phyloP scores from a whole-genome alignment of 2,113 vertebrate genomes.

The Cynocephalus volans region DNA sequence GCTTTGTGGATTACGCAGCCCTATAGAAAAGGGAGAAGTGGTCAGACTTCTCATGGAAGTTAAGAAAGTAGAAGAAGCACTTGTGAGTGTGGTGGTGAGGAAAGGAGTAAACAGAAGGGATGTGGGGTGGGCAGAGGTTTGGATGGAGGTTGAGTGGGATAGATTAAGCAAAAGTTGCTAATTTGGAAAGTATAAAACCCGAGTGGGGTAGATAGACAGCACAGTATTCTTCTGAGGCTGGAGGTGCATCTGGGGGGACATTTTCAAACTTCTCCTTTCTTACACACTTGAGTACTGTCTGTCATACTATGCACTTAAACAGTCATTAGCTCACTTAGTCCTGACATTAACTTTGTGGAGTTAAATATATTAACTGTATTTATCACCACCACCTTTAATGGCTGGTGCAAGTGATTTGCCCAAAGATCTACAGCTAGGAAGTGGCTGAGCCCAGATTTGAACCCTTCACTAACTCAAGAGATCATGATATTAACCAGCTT shows the following conservation, averaged over 20 bases:
- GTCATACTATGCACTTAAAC: not conserved
- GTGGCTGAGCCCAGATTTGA: not conserved
- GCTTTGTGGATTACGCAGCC: not conserved
- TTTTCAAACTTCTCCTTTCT: not conserved
- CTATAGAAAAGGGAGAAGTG: not conserved
- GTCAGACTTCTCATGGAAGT: not conserved
- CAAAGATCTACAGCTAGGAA: not conserved
- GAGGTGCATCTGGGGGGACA: not conserved
- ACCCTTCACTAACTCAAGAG: not conserved
- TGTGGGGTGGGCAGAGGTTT: not conserved
- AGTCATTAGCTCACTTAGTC: not conserved
- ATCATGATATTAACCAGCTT: not conserved
- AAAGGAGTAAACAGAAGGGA: not conserved
- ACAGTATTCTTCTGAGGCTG: not conserved
- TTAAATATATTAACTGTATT: not conserved
- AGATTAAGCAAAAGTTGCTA: not conserved
- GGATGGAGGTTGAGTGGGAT: too few species aligned
- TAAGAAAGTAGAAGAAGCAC: constrained; percentile 4
- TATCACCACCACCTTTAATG: not conserved
- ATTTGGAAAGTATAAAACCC: not conserved
- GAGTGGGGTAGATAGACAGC: not conserved
- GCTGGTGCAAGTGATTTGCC: not conserved
- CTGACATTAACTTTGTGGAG: not conserved
- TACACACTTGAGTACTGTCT: not conserved
- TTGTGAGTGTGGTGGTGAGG: not conserved